Evolutionary conservation across 1,140 invertebrate genomes (phyloP), one percentile per base, ranked within the genome.

Genomic region (Drosophila sproati): DNA sequence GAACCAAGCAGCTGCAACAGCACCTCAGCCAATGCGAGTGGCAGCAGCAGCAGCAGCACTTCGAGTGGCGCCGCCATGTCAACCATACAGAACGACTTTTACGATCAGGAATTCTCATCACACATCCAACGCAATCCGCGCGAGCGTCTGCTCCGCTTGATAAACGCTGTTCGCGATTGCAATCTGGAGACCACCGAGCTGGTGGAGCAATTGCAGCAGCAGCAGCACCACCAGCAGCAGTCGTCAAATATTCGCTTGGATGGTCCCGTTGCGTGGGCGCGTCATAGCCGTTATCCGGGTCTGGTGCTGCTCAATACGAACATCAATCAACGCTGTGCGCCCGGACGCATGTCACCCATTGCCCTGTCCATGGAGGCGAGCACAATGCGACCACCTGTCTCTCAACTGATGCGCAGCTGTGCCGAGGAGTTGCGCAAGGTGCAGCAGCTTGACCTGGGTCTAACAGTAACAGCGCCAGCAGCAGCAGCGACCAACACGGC

Each of bases 101-200:
- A 98, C 82, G 97, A 98, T 93, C 97, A 98, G 94, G 98, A 98
- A 93, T 98, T 98, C 93, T 95, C 96, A 32, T 95, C 96, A 29
- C 85, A 89, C 45, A 86, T 89, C 5, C 81, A 85, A 54, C 79
- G 86, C 5, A 85, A 91, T 78, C 69, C 79, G 0, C 66, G 73
- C 3, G 88, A 91, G 35, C 81, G 80, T 5, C 55, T 89, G 32
- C 45, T 76, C 8, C 68, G 89, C 2, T 37, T 85, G 37, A 66
- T 89, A 0, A 66, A 64, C 5, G 78, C 62, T 0, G 80, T 89
- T 2, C 56, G 76, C 3, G 85, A 89, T 6, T 61, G 52, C 59
- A 85, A 89, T n/a, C n/a, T 81, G 52, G 85, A 89, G 68, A 85
- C 85, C n/a, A 68, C 62, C 1, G 85, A 89, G 2, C 61, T 89